These are phyloP conservation scores for Alectura lathami DNA, from an alignment of 2,113 vertebrate genomes.

Conservation along the genomic window DNA sequence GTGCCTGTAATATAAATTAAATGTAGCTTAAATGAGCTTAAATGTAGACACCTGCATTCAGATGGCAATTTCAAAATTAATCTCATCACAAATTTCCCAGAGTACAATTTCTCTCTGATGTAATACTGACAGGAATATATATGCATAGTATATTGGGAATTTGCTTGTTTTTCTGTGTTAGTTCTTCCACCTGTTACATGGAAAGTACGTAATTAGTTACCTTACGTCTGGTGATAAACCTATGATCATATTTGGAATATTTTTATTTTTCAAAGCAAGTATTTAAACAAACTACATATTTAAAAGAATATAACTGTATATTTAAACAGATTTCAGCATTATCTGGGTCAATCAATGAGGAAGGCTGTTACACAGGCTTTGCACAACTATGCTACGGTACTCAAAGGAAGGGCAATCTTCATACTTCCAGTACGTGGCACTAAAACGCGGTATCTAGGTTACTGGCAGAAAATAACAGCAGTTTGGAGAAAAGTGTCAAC, in stretches of 20 bases:
- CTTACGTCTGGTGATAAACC: neutral
- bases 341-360: neutral
- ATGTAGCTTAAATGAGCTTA: too few species aligned
- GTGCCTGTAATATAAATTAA: neutral
- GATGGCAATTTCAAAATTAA: neutral
- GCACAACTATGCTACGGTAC: neutral
- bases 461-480: neutral
- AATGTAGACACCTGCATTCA: neutral
- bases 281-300: neutral
- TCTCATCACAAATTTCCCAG: neutral
- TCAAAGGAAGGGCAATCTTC: neutral
- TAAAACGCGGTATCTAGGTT: neutral
- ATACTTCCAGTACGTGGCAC: neutral
- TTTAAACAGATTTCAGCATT: neutral
- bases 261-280: neutral
- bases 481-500: neutral
- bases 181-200: neutral
- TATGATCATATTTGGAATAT: neutral
- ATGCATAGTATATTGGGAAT: neutral
- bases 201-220: neutral
- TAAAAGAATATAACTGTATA: neutral
- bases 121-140: neutral
- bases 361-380: neutral
- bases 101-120: neutral
- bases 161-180: neutral